These are phyloP conservation scores for Drosophila affinis DNA, from an alignment of 2,888 invertebrate genomes.

Conservation along the genomic window DNA sequence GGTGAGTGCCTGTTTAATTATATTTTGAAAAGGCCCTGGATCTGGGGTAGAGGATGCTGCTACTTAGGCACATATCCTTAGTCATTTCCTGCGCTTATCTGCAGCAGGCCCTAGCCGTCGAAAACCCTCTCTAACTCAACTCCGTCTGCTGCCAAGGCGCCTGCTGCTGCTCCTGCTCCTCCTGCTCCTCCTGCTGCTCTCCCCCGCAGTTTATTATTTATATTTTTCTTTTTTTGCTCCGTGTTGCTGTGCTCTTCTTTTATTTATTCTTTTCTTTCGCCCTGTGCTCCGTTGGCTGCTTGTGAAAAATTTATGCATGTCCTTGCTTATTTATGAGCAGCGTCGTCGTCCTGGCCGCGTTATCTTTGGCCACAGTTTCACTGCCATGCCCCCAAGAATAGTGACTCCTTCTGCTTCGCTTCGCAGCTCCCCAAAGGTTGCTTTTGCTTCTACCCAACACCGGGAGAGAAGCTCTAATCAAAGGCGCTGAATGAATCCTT, in stretches of 20 bases:
- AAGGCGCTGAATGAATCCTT: constrained; percentile 80
- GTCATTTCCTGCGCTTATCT: constrained; percentile 81
- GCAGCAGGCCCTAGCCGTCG: constrained; percentile 37
- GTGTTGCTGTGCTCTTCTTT: constrained; percentile 31
- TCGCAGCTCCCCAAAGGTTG: constrained; percentile 66
- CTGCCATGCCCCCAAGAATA: constrained; percentile 73
- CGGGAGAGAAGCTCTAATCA: constrained; percentile 66
- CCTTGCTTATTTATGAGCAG: constrained; percentile 80
- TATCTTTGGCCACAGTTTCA: constrained; percentile 80
- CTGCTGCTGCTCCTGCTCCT: no score
- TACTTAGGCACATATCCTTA: constrained; percentile 78
- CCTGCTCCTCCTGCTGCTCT: no score
- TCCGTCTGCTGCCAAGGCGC: background rate
- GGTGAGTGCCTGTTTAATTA: constrained; percentile 80
- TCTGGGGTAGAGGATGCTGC: constrained; percentile 68
- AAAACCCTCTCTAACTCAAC: background rate
- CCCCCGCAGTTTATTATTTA: constrained; percentile 43
- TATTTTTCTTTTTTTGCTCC: constrained; percentile 31
- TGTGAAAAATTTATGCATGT: constrained; percentile 79
- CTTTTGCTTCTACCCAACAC: background rate
- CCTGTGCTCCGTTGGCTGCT: constrained; percentile 56
- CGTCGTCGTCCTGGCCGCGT: constrained; percentile 62
- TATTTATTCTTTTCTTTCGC: constrained; percentile 70
- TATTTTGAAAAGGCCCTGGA: constrained; percentile 69
- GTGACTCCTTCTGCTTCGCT: constrained; percentile 38